Evolutionary conservation across 2,113 vertebrate genomes (phyloP), one percentile per base, ranked within the genome.

Genomic region (Pollachius pollachius): DNA sequence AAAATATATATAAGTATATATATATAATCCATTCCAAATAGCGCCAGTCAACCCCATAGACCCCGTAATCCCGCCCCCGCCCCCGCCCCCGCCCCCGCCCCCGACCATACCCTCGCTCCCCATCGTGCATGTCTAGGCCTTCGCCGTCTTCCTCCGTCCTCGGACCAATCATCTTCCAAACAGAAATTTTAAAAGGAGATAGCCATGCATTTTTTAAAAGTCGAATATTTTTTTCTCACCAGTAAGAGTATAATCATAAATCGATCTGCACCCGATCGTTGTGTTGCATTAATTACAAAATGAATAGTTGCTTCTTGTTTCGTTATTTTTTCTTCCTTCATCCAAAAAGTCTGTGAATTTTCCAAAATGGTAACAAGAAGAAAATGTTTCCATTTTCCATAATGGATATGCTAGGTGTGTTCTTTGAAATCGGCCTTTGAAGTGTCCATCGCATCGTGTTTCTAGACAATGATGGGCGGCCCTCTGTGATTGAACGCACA

Each of bases 1-100:
- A 89, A 89, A 71, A 85, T 57, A 78, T 74, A 85, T 57, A 78
- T 74, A 88, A 87, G 88, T 48, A 73, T 65, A 69, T 68, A 87
- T 85, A 90, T 87, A 89, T 85, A 85, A 83, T 86, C 84, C 84
- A 87, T 84, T 76, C 72, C 81, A 82, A 87, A 87, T 81, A 78
- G 69, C 83, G 67, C 78, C 83, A 82, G 73, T 87, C 41, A 86
- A 79, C 70, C 67, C 69, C 77, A n/a, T 3, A 67, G 70, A 77
- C 64, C 67, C 64, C 67, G 5, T 25, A 65, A 80, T 80, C 75
- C 74, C 41, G 8, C 41, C 41, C 41, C 41, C 25, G 4, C 17
- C 12, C 81, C 64, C 70, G 52, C 79, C 79, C 75, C 74, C 41
- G 8, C 41, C 41, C 41, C 41, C 25, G 4, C 17, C 12, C 81